Evolutionary conservation across 2,797 vertebrate genomes (phyloP).

Genomic region (Sparus aurata): DNA sequence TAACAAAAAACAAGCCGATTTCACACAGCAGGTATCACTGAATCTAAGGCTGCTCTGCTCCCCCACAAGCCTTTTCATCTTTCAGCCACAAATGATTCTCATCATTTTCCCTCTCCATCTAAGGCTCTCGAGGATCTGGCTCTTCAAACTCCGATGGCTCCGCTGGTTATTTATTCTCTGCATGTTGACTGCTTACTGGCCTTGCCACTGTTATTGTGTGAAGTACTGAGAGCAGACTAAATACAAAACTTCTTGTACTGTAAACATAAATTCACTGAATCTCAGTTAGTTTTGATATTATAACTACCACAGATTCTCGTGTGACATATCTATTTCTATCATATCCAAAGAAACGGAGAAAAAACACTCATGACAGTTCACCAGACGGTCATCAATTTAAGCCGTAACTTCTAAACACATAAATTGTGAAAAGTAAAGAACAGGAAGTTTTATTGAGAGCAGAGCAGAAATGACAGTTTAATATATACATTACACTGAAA

Average conservation of each 20-base stretch:
- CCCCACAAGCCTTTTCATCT: background rate
- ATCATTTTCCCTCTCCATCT: background rate
- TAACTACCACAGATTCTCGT: background rate
- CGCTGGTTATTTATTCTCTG: background rate
- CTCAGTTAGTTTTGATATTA: background rate
- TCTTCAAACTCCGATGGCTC: background rate
- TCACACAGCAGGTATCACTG: background rate
- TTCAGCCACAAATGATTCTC: background rate
- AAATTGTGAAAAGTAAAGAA: background rate
- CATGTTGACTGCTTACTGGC: constrained; percentile 8
- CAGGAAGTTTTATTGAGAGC: constrained; percentile 7
- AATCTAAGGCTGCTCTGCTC: background rate
- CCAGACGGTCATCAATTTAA: background rate
- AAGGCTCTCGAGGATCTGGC: background rate
- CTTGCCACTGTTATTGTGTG: background rate
- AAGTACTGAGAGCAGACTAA: background rate
- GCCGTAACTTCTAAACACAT: background rate
- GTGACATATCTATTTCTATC: background rate
- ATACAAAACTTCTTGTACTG: background rate
- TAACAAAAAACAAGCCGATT: constrained; percentile 1
- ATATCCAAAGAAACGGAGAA: background rate
- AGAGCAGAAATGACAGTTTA: constrained; percentile 17
- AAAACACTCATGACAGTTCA: background rate
- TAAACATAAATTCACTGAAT: background rate
- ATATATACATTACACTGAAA: constrained; percentile 27